Conservation (phyloP, 2,113 vertebrate species). For the Gambusia affinis region DNA sequence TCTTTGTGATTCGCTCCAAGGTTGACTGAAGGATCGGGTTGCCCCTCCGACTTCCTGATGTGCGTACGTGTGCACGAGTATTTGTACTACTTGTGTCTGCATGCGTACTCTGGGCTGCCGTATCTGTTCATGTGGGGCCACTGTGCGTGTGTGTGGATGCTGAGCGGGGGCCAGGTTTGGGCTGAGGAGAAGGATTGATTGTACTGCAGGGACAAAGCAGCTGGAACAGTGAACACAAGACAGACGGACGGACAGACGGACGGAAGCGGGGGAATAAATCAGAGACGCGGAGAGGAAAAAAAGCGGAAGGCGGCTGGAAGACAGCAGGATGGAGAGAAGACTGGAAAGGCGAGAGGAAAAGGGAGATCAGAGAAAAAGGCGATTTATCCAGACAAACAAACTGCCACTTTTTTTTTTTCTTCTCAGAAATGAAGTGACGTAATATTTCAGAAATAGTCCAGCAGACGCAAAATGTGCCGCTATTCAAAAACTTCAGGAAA, state of each 20-base stretch:
- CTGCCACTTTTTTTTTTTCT: constrained; percentile 48
- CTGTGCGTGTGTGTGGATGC: constrained; percentile 12
- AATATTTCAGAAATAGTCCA: constrained; percentile 74
- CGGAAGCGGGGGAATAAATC: constrained; percentile 75
- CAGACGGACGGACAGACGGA: constrained; percentile 63
- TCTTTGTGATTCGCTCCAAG: constrained; percentile 70
- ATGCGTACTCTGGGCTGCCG: constrained; percentile 1
- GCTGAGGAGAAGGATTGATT: constrained; percentile 76
- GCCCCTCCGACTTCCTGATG: constrained; percentile 58
- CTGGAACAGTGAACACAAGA: constrained; percentile 75
- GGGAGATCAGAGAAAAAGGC: constrained; percentile 21
- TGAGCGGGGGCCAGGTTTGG: constrained; percentile 73
- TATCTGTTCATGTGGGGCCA: constrained; percentile 28
- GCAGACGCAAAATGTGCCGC: constrained; percentile 67
- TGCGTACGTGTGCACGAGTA: constrained; percentile 18
- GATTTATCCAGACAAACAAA: constrained; percentile 69
- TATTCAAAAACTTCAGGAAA: constrained; percentile 73
- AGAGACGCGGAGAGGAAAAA: constrained; percentile 55
- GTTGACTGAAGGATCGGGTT: constrained; percentile 71
- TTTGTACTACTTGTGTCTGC: constrained; percentile 15
- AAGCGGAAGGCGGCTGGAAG: constrained; percentile 54
- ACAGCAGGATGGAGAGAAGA: constrained; percentile 29
- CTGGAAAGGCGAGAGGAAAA: constrained; percentile 29
- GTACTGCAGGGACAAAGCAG: constrained; percentile 73
- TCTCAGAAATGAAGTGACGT: constrained; percentile 73